Percentiles rank a stretch among this genome's conserved stretches.
These are phyloP conservation scores for Endomychus coccineus DNA, from an alignment of 2,888 invertebrate species.

Conservation along the genomic window DNA sequence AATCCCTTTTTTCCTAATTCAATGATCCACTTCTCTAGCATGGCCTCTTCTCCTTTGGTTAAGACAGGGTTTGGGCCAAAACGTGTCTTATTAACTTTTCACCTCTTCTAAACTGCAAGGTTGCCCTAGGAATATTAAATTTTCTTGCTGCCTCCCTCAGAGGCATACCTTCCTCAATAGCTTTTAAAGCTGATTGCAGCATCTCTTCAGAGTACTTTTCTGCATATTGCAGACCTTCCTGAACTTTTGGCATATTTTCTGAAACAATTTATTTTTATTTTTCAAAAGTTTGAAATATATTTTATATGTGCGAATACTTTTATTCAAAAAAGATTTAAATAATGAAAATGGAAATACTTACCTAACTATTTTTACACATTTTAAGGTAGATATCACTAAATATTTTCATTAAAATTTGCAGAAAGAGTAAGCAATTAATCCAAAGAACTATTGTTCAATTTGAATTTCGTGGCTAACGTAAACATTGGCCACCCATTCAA, in stretches of 20 bases:
- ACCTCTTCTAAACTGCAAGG: conserved; percentile 18
- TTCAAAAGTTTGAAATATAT: too few relatives aligned
- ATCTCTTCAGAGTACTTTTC: conserved; percentile 12
- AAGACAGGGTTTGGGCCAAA: conserved; percentile 19
- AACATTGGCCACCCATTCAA: too few relatives aligned
- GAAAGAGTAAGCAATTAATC: too few relatives aligned
- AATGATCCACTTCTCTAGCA: conserved; percentile 18
- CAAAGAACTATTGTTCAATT: too few relatives aligned
- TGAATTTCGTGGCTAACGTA: too few relatives aligned
- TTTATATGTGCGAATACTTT: too few relatives aligned
- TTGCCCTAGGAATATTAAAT: conserved; percentile 16
- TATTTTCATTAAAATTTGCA: too few relatives aligned
- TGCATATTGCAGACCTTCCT: background rate
- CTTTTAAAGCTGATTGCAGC: conserved; percentile 16
- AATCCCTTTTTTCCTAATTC: conserved; percentile 16
- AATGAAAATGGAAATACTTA: too few relatives aligned
- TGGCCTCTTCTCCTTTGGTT: conserved; percentile 15
- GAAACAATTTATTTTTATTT: too few relatives aligned
- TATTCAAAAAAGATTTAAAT: too few relatives aligned
- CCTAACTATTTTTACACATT: too few relatives aligned
- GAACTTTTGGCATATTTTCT: conserved; percentile 5
- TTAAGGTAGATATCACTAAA: too few relatives aligned
- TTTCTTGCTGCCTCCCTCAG: conserved; percentile 16
- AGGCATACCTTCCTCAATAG: conserved; percentile 16
- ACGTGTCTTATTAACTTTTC: conserved; percentile 16